Evolutionary conservation across 2,797 vertebrate genomes (phyloP).

Genomic region (Pristis pectinata): DNA sequence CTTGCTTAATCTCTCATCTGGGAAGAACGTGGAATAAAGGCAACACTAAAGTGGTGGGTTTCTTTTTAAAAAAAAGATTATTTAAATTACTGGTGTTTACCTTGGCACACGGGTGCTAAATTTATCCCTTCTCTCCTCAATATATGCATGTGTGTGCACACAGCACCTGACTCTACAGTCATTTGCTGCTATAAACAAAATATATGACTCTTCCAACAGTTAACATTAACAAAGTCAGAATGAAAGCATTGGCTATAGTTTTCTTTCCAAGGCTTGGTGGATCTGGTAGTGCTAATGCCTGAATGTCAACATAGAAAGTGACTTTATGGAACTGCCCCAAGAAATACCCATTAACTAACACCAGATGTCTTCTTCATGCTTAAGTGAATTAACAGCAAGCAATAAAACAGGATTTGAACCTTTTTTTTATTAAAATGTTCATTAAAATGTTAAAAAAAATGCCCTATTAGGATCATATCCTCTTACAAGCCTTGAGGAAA

Average conservation of each 20-base stretch:
- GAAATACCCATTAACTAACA: constrained; percentile 24
- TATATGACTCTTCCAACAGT: background rate
- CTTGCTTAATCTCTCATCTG: background rate
- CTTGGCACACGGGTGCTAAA: background rate
- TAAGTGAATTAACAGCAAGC: constrained; percentile 23
- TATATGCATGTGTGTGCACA: background rate
- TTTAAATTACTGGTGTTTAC: background rate
- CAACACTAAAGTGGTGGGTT: too few species aligned
- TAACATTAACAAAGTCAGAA: background rate
- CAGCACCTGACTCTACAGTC: background rate
- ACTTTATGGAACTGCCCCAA: constrained; percentile 26
- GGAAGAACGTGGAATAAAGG: constrained; percentile 9
- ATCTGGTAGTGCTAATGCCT: background rate
- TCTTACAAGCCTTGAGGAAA: background rate
- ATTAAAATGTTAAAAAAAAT: background rate
- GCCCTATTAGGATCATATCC: background rate
- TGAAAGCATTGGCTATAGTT: background rate
- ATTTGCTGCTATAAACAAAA: background rate
- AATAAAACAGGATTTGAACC: constrained; percentile 1
- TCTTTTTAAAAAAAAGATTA: background rate
- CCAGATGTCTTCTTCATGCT: constrained; percentile 19
- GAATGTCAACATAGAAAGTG: constrained; percentile 26
- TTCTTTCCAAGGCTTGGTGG: background rate
- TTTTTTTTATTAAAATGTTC: background rate
- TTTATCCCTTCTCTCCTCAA: background rate